phyloP scores from a whole-genome alignment of 2,797 vertebrate species.

The Argyrosomus regius region DNA sequence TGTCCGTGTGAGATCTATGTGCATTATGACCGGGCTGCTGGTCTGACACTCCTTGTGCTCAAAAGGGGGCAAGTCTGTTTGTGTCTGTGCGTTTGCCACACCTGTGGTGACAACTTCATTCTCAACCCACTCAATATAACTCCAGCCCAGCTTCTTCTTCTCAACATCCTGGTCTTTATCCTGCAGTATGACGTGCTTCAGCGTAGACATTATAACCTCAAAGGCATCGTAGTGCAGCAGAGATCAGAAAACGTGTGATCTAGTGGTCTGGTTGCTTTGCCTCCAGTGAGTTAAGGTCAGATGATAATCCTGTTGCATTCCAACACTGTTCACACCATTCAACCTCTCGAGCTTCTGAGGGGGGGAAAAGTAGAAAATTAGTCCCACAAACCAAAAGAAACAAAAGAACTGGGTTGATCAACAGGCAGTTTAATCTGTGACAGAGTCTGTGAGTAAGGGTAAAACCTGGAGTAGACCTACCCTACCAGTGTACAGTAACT shows the following conservation, averaged over 20 bases:
- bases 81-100: constrained; percentile 75
- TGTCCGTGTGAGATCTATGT: constrained; percentile 80
- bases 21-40: constrained; percentile 80
- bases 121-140: constrained; percentile 81
- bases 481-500: neutral
- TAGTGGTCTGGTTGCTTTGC: constrained; percentile 38
- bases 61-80: constrained; percentile 68
- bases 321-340: constrained; percentile 64
- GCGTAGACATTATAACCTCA: constrained; percentile 82
- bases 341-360: constrained; percentile 54
- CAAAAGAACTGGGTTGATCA: constrained; percentile 6
- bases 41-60: constrained; percentile 84
- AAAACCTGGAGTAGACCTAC: neutral
- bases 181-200: constrained; percentile 79
- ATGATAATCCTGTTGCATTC: constrained; percentile 77
- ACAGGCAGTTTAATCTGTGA: neutral
- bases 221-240: constrained; percentile 75
- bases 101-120: constrained; percentile 65
- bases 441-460: too few relatives aligned
- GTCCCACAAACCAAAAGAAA: constrained; percentile 40
- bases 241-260: constrained; percentile 63
- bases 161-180: constrained; percentile 77
- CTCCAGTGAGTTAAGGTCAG: constrained; percentile 65
- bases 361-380: constrained; percentile 26
- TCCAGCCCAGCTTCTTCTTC: constrained; percentile 81